Evolutionary conservation across 2,888 invertebrate species (phyloP).

Genomic region (Agrotis segetum): DNA sequence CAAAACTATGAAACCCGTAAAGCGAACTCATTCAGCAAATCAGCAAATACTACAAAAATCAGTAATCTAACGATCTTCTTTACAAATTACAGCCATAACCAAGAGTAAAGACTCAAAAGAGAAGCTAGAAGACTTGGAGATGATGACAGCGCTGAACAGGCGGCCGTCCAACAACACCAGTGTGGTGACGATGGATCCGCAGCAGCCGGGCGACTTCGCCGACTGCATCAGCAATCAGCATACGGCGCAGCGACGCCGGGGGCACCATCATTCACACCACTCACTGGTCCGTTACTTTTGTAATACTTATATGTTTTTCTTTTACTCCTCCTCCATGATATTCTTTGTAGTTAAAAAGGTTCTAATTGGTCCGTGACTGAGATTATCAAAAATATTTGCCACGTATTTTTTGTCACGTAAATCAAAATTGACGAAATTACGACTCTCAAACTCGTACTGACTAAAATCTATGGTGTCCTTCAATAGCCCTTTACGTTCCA

Average conservation of each 20-base stretch:
- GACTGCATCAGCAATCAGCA: slow-evolving; percentile 92
- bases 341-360: too few species aligned
- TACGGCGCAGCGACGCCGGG: slow-evolving; percentile 86
- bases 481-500: too few species aligned
- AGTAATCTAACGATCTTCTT: slow-evolving; percentile 7
- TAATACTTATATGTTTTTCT: neutral
- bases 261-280: slow-evolving; percentile 82
- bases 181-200: slow-evolving; percentile 85
- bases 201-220: slow-evolving; percentile 88
- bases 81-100: slow-evolving; percentile 89
- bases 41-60: too few species aligned
- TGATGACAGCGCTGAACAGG: slow-evolving; percentile 86
- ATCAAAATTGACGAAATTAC: too few species aligned
- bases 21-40: too few species aligned
- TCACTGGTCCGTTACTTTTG: slow-evolving; percentile 77
- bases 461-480: too few species aligned
- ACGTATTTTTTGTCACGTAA: too few species aligned
- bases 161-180: slow-evolving; percentile 84
- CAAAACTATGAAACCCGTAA: too few species aligned
- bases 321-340: too few species aligned
- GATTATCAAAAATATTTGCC: too few species aligned
- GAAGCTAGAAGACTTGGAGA: slow-evolving; percentile 90
- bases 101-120: slow-evolving; percentile 92
- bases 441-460: too few species aligned
- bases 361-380: too few species aligned